Percentiles rank a stretch among this genome's conserved stretches.
These are phyloP conservation scores for Tylochromis polylepis DNA, from an alignment of 2,113 vertebrate species.

Conservation along the genomic window DNA sequence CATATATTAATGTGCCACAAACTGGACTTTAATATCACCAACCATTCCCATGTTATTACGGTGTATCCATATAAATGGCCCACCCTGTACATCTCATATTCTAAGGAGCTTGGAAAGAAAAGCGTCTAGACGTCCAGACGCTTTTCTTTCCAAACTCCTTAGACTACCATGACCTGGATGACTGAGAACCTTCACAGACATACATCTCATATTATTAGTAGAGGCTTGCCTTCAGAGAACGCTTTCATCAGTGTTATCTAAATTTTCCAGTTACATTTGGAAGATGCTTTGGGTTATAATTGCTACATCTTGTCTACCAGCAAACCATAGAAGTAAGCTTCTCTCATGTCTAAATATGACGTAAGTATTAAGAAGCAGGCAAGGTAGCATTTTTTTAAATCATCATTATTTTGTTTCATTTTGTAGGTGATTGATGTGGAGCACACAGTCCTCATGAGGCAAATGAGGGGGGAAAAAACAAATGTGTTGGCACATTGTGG, in stretches of 20 bases:
- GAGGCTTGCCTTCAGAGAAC: neutral
- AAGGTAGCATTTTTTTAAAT: neutral
- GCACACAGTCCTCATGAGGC: neutral
- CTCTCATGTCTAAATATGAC: neutral
- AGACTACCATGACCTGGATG: no score
- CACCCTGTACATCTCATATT: no score
- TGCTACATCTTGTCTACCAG: neutral
- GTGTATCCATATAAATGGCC: no score
- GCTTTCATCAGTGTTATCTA: rapidly evolving
- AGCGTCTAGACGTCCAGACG: no score
- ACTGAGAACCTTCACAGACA: no score
- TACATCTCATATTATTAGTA: neutral
- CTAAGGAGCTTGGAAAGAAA: no score
- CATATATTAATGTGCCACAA: no score
- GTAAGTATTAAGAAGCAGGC: neutral
- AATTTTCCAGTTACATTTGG: neutral
- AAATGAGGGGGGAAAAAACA: neutral
- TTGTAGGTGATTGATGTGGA: neutral
- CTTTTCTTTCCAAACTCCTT: no score
- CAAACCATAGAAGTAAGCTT: neutral
- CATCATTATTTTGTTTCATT: neutral
- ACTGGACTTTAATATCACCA: no score
- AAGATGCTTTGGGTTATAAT: neutral
- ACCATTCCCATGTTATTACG: no score
- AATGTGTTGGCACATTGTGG: neutral